phyloP scores from a whole-genome alignment of 2,797 vertebrate genomes.

The Oceanodroma leucorhoa region DNA sequence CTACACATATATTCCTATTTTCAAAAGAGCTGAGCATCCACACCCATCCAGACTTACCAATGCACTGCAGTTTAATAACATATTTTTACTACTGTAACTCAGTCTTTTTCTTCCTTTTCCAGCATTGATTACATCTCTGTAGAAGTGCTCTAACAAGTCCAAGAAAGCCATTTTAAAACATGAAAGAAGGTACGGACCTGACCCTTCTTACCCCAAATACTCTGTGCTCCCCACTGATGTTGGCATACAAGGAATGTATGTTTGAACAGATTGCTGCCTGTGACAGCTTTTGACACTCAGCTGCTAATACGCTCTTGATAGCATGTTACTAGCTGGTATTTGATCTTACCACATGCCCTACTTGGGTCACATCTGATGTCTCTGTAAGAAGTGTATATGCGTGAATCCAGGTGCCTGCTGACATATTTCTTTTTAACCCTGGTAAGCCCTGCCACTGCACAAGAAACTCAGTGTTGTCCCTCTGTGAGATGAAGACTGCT shows the following conservation, averaged over 20 bases:
- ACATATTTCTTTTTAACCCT: background rate
- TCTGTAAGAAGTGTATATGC: background rate
- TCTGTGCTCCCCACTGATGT: background rate
- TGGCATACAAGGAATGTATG: background rate
- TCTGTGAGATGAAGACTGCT: background rate
- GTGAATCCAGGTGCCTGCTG: background rate
- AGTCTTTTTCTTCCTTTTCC: background rate
- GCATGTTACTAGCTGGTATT: background rate
- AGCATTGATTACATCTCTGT: background rate
- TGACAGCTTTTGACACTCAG: background rate
- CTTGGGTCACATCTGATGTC: background rate
- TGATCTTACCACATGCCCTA: background rate
- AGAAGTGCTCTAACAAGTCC: background rate
- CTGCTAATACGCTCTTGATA: background rate
- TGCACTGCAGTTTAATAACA: background rate
- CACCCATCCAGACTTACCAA: background rate
- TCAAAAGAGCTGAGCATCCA: background rate
- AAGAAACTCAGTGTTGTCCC: background rate
- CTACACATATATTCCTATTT: background rate
- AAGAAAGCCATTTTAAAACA: background rate
- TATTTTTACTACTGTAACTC: background rate
- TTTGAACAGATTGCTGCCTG: slow-evolving; percentile 6
- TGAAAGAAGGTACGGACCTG: background rate
- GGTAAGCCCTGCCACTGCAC: background rate
- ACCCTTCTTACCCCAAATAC: background rate